Percentiles rank a stretch among this genome's conserved stretches.
These are phyloP conservation scores for Poecilus cupreus DNA, from an alignment of 2,888 invertebrate species.

Conservation along the genomic window DNA sequence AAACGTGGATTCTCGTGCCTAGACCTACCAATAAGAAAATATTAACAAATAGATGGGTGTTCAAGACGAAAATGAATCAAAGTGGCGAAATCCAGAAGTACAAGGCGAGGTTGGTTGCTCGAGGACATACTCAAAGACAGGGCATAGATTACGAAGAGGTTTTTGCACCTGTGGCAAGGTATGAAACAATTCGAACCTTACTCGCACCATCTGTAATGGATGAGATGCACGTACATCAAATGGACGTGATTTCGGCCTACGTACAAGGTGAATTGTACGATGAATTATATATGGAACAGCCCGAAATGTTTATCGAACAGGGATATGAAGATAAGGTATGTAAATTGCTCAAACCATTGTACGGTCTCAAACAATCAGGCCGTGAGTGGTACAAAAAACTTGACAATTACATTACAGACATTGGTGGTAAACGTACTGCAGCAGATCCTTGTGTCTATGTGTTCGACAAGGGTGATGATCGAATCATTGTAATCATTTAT, in stretches of 20 bases:
- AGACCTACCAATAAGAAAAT: constrained; percentile 58
- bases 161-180: constrained; percentile 62
- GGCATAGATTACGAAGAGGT: constrained; percentile 63
- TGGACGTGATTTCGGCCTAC: constrained; percentile 62
- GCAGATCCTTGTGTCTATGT: constrained; percentile 62
- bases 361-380: constrained; percentile 62
- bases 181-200: constrained; percentile 62
- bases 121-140: constrained; percentile 60
- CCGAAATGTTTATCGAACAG: constrained; percentile 58
- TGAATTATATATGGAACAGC: constrained; percentile 61
- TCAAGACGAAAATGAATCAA: constrained; percentile 60
- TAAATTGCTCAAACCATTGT: constrained; percentile 60
- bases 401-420: not conserved
- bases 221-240: constrained; percentile 63
- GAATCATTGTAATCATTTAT: constrained; percentile 59
- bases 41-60: constrained; percentile 61
- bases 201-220: constrained; percentile 61
- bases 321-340: constrained; percentile 61
- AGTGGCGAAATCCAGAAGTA: constrained; percentile 59
- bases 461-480: not conserved
- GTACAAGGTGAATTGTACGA: constrained; percentile 61
- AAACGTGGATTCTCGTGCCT: constrained; percentile 61
- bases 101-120: constrained; percentile 63
- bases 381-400: constrained; percentile 60
- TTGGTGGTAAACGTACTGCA: constrained; percentile 41